Conservation (phyloP, 2,113 vertebrate genomes). For the Pyxicephalus adspersus region DNA sequence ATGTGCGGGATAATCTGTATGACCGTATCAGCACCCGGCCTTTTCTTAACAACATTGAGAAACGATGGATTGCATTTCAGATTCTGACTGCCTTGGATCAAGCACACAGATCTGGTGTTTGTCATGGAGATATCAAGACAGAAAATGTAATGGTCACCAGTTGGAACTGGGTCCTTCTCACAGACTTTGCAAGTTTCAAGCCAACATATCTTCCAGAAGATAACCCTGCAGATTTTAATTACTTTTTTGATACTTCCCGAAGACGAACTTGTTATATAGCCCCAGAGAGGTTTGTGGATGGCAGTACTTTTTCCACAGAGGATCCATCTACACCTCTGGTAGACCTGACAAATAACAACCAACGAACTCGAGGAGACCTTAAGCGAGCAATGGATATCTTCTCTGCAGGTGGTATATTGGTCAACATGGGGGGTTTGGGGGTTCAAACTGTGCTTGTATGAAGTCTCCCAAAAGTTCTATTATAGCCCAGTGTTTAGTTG, state of each 20-base stretch:
- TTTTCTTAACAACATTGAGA: constrained; percentile 93
- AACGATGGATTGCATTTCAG: constrained; percentile 97
- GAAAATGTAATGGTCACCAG: constrained; percentile 98
- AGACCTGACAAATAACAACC: constrained; percentile 90
- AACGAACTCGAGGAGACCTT: constrained; percentile 89
- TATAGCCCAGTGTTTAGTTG: no score
- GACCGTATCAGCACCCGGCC: constrained; percentile 95
- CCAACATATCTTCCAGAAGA: constrained; percentile 96
- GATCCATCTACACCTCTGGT: constrained; percentile 94
- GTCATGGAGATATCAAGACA: constrained; percentile 96
- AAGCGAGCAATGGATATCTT: constrained; percentile 97
- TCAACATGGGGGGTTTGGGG: no score
- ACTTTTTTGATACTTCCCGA: constrained; percentile 95
- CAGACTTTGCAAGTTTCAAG: constrained; percentile 97
- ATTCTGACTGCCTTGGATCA: constrained; percentile 93
- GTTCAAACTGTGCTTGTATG: no score
- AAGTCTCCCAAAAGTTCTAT: no score
- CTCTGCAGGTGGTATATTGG: constrained; percentile 86
- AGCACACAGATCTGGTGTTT: constrained; percentile 91
- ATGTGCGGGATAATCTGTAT: constrained; percentile 94
- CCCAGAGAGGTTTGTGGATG: constrained; percentile 94
- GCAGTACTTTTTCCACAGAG: constrained; percentile 89
- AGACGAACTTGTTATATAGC: constrained; percentile 95
- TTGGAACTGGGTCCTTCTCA: constrained; percentile 98
- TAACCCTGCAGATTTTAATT: constrained; percentile 98